These are phyloP conservation scores for Pseudopodoces humilis DNA, from an alignment of 2,113 vertebrate species.

Conservation along the genomic window DNA sequence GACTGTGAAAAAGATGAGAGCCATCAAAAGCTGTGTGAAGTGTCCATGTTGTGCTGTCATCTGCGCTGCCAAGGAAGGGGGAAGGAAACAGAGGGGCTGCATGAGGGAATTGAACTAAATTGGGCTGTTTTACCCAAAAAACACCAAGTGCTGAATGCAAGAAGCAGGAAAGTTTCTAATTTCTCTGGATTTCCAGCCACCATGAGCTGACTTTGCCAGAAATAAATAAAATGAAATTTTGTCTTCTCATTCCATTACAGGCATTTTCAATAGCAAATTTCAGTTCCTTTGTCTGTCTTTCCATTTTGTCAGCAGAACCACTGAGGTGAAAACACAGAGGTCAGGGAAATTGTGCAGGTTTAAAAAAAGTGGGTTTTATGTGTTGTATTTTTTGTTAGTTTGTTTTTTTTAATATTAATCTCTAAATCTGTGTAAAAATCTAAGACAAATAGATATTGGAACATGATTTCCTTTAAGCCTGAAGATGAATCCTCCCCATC, in stretches of 20 bases:
- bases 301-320: neutral
- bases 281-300: neutral
- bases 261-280: neutral
- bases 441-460: neutral
- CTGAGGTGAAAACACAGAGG: neutral
- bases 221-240: neutral
- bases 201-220: neutral
- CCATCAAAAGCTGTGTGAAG: neutral
- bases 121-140: neutral
- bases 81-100: neutral
- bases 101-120: neutral
- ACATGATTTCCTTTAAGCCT: neutral
- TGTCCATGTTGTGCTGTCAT: neutral
- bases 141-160: neutral
- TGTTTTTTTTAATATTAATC: neutral
- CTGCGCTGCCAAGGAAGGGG: neutral
- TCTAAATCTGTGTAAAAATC: neutral
- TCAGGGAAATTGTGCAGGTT: neutral
- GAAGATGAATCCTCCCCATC: neutral
- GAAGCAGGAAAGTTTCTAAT: neutral
- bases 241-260: neutral
- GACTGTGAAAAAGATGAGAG: neutral
- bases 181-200: neutral
- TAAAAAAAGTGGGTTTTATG: no score
- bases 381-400: neutral